phyloP scores from a whole-genome alignment of 2,797 vertebrate species.

The Peromyscus nudipes region DNA sequence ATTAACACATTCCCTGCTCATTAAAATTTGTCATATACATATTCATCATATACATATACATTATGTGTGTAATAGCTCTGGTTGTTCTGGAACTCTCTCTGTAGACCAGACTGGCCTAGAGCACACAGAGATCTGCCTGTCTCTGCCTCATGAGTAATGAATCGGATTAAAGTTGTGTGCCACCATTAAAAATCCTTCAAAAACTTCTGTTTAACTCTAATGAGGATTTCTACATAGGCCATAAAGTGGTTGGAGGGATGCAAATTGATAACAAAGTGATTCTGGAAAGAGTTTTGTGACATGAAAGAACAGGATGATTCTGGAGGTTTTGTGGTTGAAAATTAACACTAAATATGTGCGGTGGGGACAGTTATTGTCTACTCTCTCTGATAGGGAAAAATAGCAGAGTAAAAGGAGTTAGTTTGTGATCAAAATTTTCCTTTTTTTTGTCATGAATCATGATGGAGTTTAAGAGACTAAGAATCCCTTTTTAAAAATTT shows the following conservation, averaged over 20 bases:
- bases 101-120: neutral
- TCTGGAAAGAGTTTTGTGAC: neutral
- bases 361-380: neutral
- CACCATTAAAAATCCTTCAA: neutral
- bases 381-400: neutral
- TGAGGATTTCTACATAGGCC: neutral
- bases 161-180: neutral
- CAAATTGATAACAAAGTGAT: constrained; percentile 12
- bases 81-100: neutral
- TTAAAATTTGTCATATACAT: neutral
- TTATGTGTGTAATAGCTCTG: neutral
- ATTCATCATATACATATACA: too few species aligned
- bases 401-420: neutral
- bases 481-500: neutral
- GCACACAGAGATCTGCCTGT: neutral
- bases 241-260: neutral
- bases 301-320: too few species aligned
- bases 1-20: neutral
- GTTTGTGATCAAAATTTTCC: neutral
- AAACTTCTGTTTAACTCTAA: neutral
- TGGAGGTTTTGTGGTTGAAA: neutral
- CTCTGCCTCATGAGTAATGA: neutral
- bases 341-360: neutral
- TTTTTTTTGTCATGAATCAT: neutral
- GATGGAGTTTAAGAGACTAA: neutral